These are phyloP conservation scores for Probosciger aterrimus DNA, from an alignment of 2,113 vertebrate genomes.

Conservation along the genomic window DNA sequence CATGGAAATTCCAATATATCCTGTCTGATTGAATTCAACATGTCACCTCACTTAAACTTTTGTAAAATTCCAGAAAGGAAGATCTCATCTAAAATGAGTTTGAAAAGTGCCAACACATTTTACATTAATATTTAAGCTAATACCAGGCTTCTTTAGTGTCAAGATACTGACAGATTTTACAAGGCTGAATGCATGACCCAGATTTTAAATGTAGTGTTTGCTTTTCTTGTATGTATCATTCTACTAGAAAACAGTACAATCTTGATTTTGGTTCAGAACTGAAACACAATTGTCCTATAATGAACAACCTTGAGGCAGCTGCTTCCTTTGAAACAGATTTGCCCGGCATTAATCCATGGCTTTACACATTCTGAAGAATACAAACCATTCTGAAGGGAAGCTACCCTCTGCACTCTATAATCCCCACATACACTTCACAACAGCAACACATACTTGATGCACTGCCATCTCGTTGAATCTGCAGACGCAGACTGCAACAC, in stretches of 20 bases:
- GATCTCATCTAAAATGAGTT: not conserved
- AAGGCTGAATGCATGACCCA: not conserved
- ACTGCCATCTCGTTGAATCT: not conserved
- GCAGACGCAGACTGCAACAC: not conserved
- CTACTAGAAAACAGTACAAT: not conserved
- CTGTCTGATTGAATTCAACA: not conserved
- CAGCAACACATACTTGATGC: not conserved
- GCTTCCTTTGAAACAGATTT: not conserved
- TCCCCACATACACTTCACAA: not conserved
- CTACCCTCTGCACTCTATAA: not conserved
- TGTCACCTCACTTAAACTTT: not conserved
- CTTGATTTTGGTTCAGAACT: not conserved
- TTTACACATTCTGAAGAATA: not conserved
- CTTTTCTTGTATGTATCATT: not conserved
- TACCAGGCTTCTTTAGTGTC: not conserved
- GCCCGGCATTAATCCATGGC: not conserved
- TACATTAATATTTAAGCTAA: not conserved
- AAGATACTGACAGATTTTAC: not conserved
- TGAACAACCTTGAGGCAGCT: conserved; percentile 23
- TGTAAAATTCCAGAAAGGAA: not conserved
- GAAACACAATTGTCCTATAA: not conserved
- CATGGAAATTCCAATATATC: not conserved
- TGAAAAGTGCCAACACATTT: not conserved
- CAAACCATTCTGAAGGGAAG: not conserved
- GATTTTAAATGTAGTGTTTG: not conserved